Percentiles rank a stretch among this genome's conserved stretches.
Evolutionary conservation across 2,113 vertebrate genomes (phyloP).

Genomic region (Sylvilagus bachmani): DNA sequence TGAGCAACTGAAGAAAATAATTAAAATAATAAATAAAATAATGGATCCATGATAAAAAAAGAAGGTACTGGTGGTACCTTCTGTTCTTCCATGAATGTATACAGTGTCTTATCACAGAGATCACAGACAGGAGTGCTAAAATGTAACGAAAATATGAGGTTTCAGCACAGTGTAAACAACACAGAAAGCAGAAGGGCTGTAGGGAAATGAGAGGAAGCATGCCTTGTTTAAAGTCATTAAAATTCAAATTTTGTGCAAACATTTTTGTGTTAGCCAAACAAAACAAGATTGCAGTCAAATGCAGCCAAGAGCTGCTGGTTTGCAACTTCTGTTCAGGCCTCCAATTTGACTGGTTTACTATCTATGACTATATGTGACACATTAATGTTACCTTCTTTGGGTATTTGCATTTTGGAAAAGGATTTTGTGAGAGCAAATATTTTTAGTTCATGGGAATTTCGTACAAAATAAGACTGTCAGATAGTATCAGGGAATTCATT

Average conservation of each 20-base stretch:
- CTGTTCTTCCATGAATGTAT: neutral
- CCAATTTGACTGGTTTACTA: neutral
- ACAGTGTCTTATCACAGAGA: no score
- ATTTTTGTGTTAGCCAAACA: neutral
- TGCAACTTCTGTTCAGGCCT: neutral
- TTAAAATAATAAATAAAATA: conserved; percentile 25
- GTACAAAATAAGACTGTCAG: neutral
- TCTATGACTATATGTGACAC: neutral
- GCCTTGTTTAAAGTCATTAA: conserved; percentile 24
- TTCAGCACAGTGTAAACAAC: neutral
- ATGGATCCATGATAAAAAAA: neutral
- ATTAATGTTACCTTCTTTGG: neutral
- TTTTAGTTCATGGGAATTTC: neutral
- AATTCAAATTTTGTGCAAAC: conserved; percentile 50
- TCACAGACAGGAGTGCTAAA: neutral
- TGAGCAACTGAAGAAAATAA: neutral
- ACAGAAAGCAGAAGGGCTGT: neutral
- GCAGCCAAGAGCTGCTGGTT: neutral
- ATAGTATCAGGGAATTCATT: neutral
- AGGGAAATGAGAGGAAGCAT: neutral
- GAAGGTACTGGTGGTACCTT: no score
- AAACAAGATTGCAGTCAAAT: neutral
- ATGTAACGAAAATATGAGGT: neutral
- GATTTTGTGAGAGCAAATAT: neutral
- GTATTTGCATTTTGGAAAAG: neutral